Percentiles rank a stretch among this genome's conserved stretches.
phyloP scores from a whole-genome alignment of 2,797 vertebrate genomes.

The Graptemys geographica region DNA sequence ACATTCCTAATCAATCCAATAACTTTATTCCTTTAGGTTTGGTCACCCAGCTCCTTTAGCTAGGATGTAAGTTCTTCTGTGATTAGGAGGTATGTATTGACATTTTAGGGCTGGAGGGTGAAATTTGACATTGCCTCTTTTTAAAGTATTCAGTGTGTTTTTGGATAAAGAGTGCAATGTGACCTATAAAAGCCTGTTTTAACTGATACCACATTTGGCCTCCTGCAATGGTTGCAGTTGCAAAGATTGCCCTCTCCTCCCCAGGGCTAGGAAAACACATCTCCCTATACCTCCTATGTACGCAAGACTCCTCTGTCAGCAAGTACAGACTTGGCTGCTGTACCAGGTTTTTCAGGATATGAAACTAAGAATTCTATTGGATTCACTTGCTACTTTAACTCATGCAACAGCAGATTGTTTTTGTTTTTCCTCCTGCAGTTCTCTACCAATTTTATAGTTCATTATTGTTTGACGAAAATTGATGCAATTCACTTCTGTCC shows the following conservation, averaged over 20 bases:
- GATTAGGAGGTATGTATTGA: background rate
- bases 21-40: constrained; percentile 38
- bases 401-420: constrained; percentile 30
- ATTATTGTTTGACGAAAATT: constrained; percentile 62
- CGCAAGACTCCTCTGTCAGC: background rate
- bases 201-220: background rate
- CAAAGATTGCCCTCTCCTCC: background rate
- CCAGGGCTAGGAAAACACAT: background rate
- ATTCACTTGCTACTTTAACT: constrained; percentile 57
- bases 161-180: background rate
- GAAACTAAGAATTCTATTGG: background rate
- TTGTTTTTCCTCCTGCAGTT: constrained; percentile 47
- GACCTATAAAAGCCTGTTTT: background rate
- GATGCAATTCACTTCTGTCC: constrained; percentile 55
- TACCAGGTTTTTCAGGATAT: constrained; percentile 6
- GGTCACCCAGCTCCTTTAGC: constrained; percentile 29
- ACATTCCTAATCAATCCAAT: constrained; percentile 8
- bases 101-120: constrained; percentile 21
- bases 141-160: constrained; percentile 32
- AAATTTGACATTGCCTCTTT: constrained; percentile 15
- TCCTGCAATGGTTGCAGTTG: background rate
- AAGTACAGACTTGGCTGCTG: constrained; percentile 14
- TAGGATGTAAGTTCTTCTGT: constrained; percentile 14
- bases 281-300: background rate
- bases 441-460: constrained; percentile 53